Evolutionary conservation across 2,888 invertebrate genomes (phyloP).

Genomic region (Coenonympha arcania): DNA sequence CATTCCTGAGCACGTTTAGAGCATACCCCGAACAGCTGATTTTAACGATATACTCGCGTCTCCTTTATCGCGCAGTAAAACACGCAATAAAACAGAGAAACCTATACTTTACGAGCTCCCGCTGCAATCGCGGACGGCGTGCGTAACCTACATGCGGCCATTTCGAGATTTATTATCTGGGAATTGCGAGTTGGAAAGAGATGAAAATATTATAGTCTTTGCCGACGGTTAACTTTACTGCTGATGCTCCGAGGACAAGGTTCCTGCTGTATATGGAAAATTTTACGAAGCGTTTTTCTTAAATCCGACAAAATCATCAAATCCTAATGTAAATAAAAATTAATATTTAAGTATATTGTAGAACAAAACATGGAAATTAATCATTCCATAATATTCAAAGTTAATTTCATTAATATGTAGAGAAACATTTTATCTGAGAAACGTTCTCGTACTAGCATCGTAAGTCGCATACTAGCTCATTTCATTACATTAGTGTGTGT

Average conservation of each 20-base stretch:
- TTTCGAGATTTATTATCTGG: slow-evolving; percentile 76
- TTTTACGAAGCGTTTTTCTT: slow-evolving; percentile 28
- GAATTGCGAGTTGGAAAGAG: slow-evolving; percentile 74
- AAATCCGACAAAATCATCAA: not conserved
- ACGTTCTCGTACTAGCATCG: slow-evolving; percentile 37
- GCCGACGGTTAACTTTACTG: slow-evolving; percentile 60
- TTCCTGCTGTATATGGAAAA: slow-evolving; percentile 48
- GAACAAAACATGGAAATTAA: not conserved
- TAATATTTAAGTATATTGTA: not conserved
- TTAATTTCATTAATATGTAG: slow-evolving; percentile 3
- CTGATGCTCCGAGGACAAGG: slow-evolving; percentile 58
- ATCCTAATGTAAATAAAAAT: not conserved
- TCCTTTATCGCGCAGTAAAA: slow-evolving; percentile 69
- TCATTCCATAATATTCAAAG: not conserved
- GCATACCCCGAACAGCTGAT: slow-evolving; percentile 75
- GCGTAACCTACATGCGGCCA: slow-evolving; percentile 76
- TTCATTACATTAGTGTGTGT: slow-evolving; percentile 65
- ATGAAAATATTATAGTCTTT: slow-evolving; percentile 69
- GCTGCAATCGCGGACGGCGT: slow-evolving; percentile 67
- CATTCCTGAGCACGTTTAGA: slow-evolving; percentile 74
- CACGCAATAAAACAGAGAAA: slow-evolving; percentile 74
- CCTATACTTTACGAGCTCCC: slow-evolving; percentile 72
- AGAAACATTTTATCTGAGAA: slow-evolving; percentile 38
- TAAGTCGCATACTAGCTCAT: slow-evolving; percentile 69
- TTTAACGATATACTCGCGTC: slow-evolving; percentile 66